A percentile compares a stretch with the other conserved stretches of the same genome.
Conservation (phyloP, 2,797 vertebrate species). For the Gila robusta region DNA sequence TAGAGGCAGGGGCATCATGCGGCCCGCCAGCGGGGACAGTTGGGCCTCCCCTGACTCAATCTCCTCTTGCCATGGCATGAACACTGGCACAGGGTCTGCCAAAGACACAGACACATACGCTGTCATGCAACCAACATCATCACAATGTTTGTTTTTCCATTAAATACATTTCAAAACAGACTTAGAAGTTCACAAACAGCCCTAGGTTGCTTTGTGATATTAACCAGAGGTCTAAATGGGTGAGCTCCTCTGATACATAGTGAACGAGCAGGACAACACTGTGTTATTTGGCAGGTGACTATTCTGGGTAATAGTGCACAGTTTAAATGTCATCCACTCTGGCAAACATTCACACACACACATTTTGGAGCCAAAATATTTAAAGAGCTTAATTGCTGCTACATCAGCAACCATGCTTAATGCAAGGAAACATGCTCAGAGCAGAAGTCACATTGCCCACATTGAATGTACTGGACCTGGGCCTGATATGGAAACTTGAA, state of each 20-base stretch:
- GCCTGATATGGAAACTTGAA: slow-evolving; percentile 44
- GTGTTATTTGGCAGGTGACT: slow-evolving; percentile 14
- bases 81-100: slow-evolving; percentile 93
- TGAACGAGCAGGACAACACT: neutral
- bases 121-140: neutral
- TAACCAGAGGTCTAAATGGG: neutral
- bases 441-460: slow-evolving; percentile 9
- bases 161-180: neutral
- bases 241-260: slow-evolving; percentile 6
- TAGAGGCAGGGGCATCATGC: slow-evolving; percentile 89
- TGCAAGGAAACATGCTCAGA: slow-evolving; percentile 6
- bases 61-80: slow-evolving; percentile 96
- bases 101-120: slow-evolving; percentile 36
- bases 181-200: neutral
- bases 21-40: slow-evolving; percentile 93
- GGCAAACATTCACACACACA: slow-evolving; percentile 23
- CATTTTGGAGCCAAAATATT: neutral
- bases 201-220: neutral
- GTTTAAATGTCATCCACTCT: neutral
- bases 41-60: slow-evolving; percentile 94
- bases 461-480: slow-evolving; percentile 42
- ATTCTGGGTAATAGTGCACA: slow-evolving; percentile 16
- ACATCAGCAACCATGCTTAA: slow-evolving; percentile 8
- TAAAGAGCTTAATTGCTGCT: neutral
- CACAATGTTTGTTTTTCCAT: neutral